Percentiles rank a stretch among this genome's conserved stretches.
Conservation (phyloP, 35 echinoderm and acorn worm species). For the Anneissia japonica region DNA sequence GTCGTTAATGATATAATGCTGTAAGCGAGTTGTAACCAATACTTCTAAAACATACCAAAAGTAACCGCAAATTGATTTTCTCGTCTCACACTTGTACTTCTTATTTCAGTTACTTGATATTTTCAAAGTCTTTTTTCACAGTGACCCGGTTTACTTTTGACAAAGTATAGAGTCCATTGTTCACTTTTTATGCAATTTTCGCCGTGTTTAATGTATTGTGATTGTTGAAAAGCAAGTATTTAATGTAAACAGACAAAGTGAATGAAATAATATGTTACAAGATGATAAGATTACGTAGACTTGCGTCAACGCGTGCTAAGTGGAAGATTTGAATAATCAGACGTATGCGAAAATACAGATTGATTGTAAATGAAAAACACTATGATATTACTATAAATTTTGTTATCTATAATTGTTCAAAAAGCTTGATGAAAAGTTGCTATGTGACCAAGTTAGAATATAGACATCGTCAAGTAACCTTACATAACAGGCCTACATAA, state of each 20-base stretch:
- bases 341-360: not conserved
- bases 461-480: no score
- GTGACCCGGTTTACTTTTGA: not conserved
- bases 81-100: not conserved
- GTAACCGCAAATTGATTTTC: not conserved
- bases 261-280: not conserved
- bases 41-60: no score
- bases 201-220: not conserved
- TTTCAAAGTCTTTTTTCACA: not conserved
- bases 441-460: not conserved
- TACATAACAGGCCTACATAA: no score
- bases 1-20: no score
- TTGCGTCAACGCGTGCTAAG: not conserved
- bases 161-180: not conserved
- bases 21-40: no score
- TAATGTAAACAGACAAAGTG: not conserved
- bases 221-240: not conserved
- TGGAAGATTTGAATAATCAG: not conserved
- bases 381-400: not conserved
- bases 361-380: not conserved
- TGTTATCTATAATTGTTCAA: not conserved
- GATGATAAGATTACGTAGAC: not conserved
- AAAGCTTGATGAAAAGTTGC: not conserved
- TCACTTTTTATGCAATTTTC: no score
- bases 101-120: not conserved